phyloP scores from a whole-genome alignment of 2,797 vertebrate species.

The Xerus rutilus region DNA sequence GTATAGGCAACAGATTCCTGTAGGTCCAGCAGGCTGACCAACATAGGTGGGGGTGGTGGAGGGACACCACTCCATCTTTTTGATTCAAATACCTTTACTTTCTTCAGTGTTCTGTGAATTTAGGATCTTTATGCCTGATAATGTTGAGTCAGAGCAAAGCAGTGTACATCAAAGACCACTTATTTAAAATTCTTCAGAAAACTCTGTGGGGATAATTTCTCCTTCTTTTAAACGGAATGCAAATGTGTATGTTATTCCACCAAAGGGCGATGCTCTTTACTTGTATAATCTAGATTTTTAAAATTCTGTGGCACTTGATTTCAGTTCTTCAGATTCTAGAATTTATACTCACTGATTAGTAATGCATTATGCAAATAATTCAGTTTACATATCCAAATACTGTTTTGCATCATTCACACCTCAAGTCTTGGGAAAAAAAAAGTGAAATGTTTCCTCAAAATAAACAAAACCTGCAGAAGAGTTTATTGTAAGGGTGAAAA shows the following conservation, averaged over 20 bases:
- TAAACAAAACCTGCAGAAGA: conserved; percentile 86
- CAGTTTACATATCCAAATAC: conserved; percentile 84
- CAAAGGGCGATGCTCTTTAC: conserved; percentile 54
- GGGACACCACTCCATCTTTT: background rate
- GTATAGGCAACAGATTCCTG: too few relatives aligned
- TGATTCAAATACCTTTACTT: background rate
- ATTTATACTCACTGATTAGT: conserved; percentile 82
- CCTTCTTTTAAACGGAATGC: conserved; percentile 59
- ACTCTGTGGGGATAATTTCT: conserved; percentile 57
- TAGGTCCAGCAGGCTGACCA: background rate
- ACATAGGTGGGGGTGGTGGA: rapidly evolving
- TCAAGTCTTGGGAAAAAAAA: conserved; percentile 84
- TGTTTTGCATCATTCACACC: conserved; percentile 88
- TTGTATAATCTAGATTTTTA: conserved; percentile 70
- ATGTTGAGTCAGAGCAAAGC: conserved; percentile 38
- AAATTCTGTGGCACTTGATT: conserved; percentile 66
- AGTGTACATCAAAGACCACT: conserved; percentile 43
- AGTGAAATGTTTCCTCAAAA: conserved; percentile 87
- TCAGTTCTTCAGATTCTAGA: conserved; percentile 73
- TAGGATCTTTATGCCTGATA: conserved; percentile 1
- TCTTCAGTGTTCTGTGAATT: conserved; percentile 16
- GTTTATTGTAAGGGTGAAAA: conserved; percentile 83
- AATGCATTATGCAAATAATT: conserved; percentile 84
- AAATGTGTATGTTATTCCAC: conserved; percentile 65
- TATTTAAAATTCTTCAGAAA: conserved; percentile 65